Evolutionary conservation across 1,140 invertebrate genomes (phyloP).

Genomic region (Rhagoletis zephyria): DNA sequence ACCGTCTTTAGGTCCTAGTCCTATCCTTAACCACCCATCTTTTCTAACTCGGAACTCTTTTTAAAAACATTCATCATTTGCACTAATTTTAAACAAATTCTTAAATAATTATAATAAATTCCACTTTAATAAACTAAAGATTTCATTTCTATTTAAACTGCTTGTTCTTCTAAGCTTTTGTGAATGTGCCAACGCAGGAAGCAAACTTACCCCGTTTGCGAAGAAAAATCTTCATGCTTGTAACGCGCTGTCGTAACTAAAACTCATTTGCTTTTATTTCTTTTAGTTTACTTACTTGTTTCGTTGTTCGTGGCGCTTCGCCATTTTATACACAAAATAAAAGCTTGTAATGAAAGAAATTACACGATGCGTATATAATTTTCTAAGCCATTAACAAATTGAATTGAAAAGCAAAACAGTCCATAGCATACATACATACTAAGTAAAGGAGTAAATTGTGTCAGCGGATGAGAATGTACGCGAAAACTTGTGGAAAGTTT

Average conservation of each 20-base stretch:
- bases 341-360: conserved; percentile 2
- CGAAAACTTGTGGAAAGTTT: conserved; percentile 27
- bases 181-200: too few species aligned
- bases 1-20: too few species aligned
- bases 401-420: conserved; percentile 18
- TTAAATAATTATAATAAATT: too few species aligned
- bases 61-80: too few species aligned
- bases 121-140: too few species aligned
- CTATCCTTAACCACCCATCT: too few species aligned
- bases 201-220: too few species aligned
- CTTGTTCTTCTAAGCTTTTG: too few species aligned
- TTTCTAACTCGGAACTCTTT: too few species aligned
- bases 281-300: not conserved
- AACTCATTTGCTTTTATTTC: not conserved
- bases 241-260: not conserved
- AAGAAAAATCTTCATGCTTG: too few species aligned
- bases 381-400: conserved; percentile 44
- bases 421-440: not conserved
- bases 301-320: not conserved
- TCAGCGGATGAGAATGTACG: not conserved
- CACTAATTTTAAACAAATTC: too few species aligned
- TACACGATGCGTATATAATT: conserved; percentile 19
- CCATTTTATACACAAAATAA: not conserved
- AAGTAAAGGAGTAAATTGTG: not conserved
- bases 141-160: too few species aligned